Conservation (phyloP, 2,888 invertebrate genomes). For the Morinoia aosen region DNA sequence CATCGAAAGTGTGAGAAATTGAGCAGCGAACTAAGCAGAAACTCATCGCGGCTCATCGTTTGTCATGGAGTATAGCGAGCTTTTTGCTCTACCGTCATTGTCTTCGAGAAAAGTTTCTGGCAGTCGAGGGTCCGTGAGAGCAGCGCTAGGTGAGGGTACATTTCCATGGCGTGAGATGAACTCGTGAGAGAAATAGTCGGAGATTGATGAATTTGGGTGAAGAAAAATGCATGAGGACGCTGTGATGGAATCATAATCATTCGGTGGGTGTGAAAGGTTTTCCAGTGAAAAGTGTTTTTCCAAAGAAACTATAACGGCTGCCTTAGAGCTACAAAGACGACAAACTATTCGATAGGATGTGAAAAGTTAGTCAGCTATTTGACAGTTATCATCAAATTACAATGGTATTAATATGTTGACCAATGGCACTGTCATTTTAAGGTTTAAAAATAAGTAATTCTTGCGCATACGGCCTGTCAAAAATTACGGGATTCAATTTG, state of each 20-base stretch:
- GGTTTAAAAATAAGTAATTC: no score
- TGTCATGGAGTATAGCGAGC: neutral
- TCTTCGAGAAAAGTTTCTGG: neutral
- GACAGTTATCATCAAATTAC: no score
- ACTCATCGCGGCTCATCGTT: neutral
- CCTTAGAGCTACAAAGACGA: no score
- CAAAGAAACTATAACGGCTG: neutral
- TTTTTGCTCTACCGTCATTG: neutral
- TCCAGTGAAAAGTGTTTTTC: neutral
- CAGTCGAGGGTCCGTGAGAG: neutral
- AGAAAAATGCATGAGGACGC: neutral
- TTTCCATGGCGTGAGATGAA: neutral
- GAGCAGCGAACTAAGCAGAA: neutral
- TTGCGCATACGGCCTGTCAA: no score
- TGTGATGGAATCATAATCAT: neutral
- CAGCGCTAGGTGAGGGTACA: neutral
- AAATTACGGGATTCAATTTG: no score
- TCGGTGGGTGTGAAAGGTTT: neutral
- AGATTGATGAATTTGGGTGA: neutral
- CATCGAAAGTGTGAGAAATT: neutral
- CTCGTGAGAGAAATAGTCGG: neutral
- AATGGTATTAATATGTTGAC: no score
- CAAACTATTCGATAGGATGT: no score
- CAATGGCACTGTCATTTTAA: no score
- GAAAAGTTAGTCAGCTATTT: no score